phyloP scores from a whole-genome alignment of 2,888 invertebrate genomes.

The Lepeophtheirus nordmannii region DNA sequence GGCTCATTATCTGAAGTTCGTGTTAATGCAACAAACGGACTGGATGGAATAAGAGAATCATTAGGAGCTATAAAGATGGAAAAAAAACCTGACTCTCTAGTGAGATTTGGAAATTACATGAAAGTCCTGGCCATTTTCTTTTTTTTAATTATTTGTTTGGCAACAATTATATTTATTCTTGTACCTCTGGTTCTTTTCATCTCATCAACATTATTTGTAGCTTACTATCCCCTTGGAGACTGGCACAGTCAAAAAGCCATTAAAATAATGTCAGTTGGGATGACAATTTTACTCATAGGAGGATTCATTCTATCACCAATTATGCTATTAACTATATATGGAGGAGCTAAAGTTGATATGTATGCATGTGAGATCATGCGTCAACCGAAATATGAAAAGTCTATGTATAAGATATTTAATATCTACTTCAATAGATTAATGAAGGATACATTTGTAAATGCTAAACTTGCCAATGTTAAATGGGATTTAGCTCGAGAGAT shows the following conservation, averaged over 20 bases:
- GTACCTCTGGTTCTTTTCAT: neutral
- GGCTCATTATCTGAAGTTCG: neutral
- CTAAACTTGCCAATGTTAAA: neutral
- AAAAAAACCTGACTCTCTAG: neutral
- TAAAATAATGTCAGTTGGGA: constrained; percentile 1
- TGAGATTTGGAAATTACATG: neutral
- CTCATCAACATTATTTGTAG: neutral
- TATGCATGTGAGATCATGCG: neutral
- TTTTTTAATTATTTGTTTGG: neutral
- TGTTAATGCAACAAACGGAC: neutral
- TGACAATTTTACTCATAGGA: neutral
- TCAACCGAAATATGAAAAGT: constrained; percentile 2
- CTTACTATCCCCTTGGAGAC: neutral
- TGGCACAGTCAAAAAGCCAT: neutral
- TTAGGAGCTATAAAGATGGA: neutral
- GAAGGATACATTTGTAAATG: neutral
- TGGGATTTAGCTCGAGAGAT: neutral
- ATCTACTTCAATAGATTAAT: neutral
- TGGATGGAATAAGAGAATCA: neutral
- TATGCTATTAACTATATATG: neutral
- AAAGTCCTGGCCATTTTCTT: neutral
- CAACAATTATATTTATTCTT: neutral
- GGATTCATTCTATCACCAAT: neutral
- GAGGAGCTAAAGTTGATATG: constrained; percentile 3
- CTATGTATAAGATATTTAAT: neutral